Evolutionary conservation across 2,888 invertebrate genomes (phyloP).

Genomic region (Eledone cirrhosa): DNA sequence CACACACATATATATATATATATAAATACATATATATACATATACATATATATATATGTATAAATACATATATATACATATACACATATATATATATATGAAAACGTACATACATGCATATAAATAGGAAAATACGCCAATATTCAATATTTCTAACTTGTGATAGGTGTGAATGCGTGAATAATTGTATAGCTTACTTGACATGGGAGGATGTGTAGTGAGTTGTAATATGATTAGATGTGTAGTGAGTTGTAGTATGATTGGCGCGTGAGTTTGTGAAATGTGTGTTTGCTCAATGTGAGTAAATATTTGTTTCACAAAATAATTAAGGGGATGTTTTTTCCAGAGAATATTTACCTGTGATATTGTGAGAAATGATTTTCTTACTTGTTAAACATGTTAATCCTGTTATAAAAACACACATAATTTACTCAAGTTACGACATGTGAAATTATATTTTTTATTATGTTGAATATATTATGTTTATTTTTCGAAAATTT

Average conservation of each 20-base stretch:
- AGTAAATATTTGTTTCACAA: too few species aligned
- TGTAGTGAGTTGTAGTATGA: background rate
- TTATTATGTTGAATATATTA: too few species aligned
- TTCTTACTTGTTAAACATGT: too few species aligned
- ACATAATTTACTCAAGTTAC: too few species aligned
- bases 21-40: background rate
- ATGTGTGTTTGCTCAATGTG: too few species aligned
- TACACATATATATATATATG: background rate
- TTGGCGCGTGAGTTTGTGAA: too few species aligned
- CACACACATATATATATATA: background rate
- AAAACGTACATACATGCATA: background rate
- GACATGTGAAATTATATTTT: too few species aligned
- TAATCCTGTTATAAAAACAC: too few species aligned
- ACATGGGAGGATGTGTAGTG: background rate
- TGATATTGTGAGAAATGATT: too few species aligned
- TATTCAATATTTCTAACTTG: background rate
- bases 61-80: background rate
- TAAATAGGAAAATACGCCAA: background rate
- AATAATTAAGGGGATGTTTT: too few species aligned
- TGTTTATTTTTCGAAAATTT: too few species aligned
- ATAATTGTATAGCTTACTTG: background rate
- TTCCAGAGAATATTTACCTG: too few species aligned
- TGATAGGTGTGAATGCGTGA: background rate
- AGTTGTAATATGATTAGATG: background rate
- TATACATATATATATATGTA: background rate